Conservation (phyloP, 1,140 invertebrate genomes). For the Caenorhabditis inopinata region DNA sequence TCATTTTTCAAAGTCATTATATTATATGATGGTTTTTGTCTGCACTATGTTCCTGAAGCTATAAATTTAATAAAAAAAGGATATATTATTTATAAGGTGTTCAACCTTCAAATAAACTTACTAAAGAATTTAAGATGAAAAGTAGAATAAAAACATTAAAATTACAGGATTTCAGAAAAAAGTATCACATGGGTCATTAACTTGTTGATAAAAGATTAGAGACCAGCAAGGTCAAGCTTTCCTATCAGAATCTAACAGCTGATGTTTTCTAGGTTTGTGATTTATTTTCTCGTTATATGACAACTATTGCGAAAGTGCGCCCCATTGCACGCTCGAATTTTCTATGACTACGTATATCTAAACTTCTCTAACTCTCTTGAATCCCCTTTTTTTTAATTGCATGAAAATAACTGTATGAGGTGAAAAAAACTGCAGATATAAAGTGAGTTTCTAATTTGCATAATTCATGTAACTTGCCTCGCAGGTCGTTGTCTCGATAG, state of each 20-base stretch:
- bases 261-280: conserved; percentile 11
- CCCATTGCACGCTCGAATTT: conserved; percentile 17
- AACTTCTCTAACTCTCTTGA: conserved; percentile 10
- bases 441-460: too few species aligned
- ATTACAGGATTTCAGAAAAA: not conserved
- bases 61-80: too few species aligned
- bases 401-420: too few species aligned
- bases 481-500: too few species aligned
- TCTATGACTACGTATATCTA: not conserved
- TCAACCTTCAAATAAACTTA: too few species aligned
- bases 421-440: too few species aligned
- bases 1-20: too few species aligned
- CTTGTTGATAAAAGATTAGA: not conserved
- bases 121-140: not conserved
- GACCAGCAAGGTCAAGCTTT: not conserved
- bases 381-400: not conserved
- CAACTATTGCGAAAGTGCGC: conserved; percentile 11
- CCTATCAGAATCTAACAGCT: not conserved
- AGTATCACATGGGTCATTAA: too few species aligned
- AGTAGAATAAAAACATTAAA: not conserved
- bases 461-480: too few species aligned
- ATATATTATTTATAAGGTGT: too few species aligned
- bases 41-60: too few species aligned
- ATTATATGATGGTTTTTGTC: too few species aligned
- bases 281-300: not conserved